Base-by-base conservation (phyloP, 1,140 invertebrate genomes). In the Arion vulgaris region DNA sequence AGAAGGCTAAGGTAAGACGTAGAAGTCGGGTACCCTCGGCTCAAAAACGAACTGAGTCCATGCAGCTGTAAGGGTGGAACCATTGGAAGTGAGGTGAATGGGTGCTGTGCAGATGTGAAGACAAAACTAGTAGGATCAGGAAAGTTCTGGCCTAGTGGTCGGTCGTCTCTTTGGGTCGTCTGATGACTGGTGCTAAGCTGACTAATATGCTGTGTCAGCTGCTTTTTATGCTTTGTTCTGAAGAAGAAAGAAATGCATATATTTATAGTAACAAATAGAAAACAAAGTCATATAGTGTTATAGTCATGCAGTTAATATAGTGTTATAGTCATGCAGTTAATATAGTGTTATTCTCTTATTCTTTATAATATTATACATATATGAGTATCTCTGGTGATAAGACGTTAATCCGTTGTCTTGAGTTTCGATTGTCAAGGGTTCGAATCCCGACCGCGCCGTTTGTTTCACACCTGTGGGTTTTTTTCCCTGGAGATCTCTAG, bases 191-290 rank as follows among this genome's bases (percentile, higher is more conserved):
- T 34, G 23, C 39, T 39, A 0, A 36, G 76, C 51, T 66, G 76
- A 32, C 15, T 79, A 66, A 28, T 66, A 9, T 81, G 80, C n/a
- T 51, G 68, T 39, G 39, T 66, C 13, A 38, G 38, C 39, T 71
- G 78, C 26, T 80, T 80, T 53, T 80, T 80, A 34, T 80, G 62
- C 41, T 80, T 80, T 23, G 78, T 80, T 71, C 78, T 80, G 78
- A 11, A 39, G 36, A 74, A 51, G 19, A 80, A 49, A 39, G 9
- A n/a, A 34, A 28, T 73, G 2, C 34, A 34, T 75, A 36, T 36
- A 62, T 51, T 34, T 4, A 74, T 41, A 15, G 15, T 45, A 45
- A 7, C 5, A 45, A 45, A 45, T 45, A 45, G n/a, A n/a, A n/a
- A n/a, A n/a, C n/a, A n/a, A n/a, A n/a, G n/a, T n/a, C n/a, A n/a